These are phyloP conservation scores for Holothuria leucospilota DNA, from an alignment of 53 echinoderm and acorn worm genomes.

Conservation along the genomic window DNA sequence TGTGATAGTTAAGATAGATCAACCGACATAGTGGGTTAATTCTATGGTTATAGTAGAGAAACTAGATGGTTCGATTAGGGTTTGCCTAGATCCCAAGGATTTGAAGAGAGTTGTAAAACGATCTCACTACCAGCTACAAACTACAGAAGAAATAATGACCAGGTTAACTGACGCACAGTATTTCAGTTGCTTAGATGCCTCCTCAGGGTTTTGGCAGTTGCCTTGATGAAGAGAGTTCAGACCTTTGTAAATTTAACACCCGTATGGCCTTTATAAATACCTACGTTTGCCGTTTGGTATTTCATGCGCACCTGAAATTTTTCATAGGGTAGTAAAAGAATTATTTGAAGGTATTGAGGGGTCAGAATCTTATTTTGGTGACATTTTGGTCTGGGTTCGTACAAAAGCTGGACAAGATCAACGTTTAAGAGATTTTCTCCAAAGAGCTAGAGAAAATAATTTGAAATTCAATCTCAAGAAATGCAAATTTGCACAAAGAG, in stretches of 20 bases:
- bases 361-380: neutral
- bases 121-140: constrained; percentile 60
- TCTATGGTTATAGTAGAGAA: constrained; percentile 40
- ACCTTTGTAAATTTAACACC: constrained; percentile 21
- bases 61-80: constrained; percentile 26
- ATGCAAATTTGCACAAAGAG: constrained; percentile 30
- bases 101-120: constrained; percentile 60
- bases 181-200: constrained; percentile 9
- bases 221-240: neutral
- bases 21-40: constrained; percentile 66
- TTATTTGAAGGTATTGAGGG: neutral
- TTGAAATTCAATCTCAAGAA: constrained; percentile 28
- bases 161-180: neutral
- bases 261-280: constrained; percentile 7
- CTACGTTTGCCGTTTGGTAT: constrained; percentile 17
- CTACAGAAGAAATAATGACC: constrained; percentile 53
- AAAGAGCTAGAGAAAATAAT: neutral
- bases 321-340: neutral
- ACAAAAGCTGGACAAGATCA: neutral
- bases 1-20: constrained; percentile 44
- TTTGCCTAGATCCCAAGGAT: constrained; percentile 50
- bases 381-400: neutral
- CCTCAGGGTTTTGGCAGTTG: neutral
- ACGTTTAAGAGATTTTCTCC: neutral
- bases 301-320: neutral